Conservation (phyloP, 2,797 vertebrate genomes). For the Agapornis canus region DNA sequence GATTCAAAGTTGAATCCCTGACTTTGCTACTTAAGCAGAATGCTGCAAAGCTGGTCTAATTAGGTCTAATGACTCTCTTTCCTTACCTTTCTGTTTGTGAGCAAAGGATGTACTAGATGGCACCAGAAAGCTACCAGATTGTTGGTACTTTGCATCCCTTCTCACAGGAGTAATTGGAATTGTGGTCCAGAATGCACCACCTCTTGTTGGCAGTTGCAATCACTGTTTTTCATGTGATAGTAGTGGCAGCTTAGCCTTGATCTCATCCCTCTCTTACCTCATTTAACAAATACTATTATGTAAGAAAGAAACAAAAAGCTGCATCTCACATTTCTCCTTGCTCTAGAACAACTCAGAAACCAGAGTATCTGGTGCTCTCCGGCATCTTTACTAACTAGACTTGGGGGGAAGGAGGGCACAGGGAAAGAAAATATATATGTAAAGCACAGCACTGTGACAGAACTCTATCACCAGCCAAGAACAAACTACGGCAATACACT, state of each 20-base stretch:
- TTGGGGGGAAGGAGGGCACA: background rate
- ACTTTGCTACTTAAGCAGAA: background rate
- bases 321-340: conserved; percentile 18
- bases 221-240: background rate
- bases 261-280: background rate
- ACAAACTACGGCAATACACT: conserved; percentile 19
- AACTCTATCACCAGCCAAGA: conserved; percentile 57
- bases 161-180: background rate
- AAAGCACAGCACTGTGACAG: conserved; percentile 14
- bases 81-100: background rate
- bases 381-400: background rate
- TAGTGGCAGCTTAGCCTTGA: background rate
- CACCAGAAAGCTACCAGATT: background rate
- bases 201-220: background rate
- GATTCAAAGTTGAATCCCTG: conserved; percentile 1
- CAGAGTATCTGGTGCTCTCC: background rate
- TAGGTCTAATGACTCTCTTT: background rate
- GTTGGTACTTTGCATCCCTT: background rate
- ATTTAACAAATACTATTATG: background rate
- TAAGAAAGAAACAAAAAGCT: background rate
- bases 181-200: background rate
- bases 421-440: background rate
- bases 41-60: background rate
- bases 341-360: conserved; percentile 29
- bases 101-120: background rate